Conservation (phyloP, 2,888 invertebrate genomes). For the Tortrix viridana region DNA sequence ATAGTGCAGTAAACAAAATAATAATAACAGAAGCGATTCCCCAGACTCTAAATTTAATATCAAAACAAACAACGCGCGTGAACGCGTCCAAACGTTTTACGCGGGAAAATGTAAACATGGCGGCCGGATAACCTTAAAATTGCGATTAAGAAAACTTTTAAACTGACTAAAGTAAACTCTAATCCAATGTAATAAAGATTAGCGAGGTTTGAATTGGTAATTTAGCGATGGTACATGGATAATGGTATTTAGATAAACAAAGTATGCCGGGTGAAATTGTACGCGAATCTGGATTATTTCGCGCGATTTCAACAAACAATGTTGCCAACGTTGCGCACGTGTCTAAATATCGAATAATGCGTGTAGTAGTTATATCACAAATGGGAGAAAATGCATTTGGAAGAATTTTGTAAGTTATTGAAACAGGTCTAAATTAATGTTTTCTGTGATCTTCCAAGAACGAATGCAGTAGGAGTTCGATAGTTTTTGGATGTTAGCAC, state of each 20-base stretch:
- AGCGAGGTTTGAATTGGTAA: not conserved
- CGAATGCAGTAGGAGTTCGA: too few relatives aligned
- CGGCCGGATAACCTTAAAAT: conserved; percentile 29
- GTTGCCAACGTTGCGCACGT: conserved; percentile 24
- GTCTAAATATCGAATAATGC: conserved; percentile 30
- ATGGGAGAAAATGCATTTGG: conserved; percentile 5
- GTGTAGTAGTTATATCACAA: conserved; percentile 20
- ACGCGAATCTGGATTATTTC: conserved; percentile 37
- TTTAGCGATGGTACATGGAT: conserved; percentile 7
- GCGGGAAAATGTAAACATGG: conserved; percentile 33
- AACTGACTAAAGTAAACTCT: conserved; percentile 17
- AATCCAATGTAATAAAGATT: not conserved
- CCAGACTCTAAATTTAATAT: conserved; percentile 31
- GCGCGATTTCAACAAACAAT: conserved; percentile 31
- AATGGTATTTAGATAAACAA: conserved; percentile 25
- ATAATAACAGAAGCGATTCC: conserved; percentile 37
- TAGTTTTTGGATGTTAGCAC: too few relatives aligned
- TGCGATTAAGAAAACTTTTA: not conserved
- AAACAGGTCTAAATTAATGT: too few relatives aligned
- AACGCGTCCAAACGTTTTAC: conserved; percentile 31
- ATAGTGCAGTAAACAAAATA: conserved; percentile 34
- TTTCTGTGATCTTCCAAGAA: too few relatives aligned
- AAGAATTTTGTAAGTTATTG: not conserved
- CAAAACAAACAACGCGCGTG: conserved; percentile 31
- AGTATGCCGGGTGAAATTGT: conserved; percentile 30